Percentiles rank a stretch among this genome's conserved stretches.
These are phyloP conservation scores for Actenoides lindsayi DNA, from an alignment of 2,113 vertebrate genomes.

Conservation along the genomic window DNA sequence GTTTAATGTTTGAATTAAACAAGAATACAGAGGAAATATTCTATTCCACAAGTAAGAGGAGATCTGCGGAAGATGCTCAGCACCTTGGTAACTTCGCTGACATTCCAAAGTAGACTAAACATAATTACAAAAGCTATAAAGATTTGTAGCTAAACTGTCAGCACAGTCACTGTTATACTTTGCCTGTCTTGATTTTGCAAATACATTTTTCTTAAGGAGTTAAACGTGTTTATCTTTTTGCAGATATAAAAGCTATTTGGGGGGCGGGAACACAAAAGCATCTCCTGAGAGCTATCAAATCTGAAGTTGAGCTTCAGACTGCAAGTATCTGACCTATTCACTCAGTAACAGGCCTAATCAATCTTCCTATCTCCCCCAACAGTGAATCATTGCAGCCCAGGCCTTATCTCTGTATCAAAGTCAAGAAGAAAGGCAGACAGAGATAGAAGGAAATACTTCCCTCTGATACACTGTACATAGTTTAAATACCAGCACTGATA, in stretches of 20 bases:
- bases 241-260: background rate
- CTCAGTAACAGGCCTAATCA: constrained; percentile 54
- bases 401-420: constrained; percentile 66
- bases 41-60: background rate
- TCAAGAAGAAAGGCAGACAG: constrained; percentile 63
- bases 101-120: background rate
- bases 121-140: background rate
- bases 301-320: constrained; percentile 49
- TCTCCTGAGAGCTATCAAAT: constrained; percentile 19
- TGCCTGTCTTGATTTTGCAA: background rate
- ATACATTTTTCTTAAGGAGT: background rate
- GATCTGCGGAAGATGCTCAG: background rate
- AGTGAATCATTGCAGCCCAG: background rate
- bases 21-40: background rate
- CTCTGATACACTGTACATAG: constrained; percentile 31
- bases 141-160: background rate
- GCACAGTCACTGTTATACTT: background rate
- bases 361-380: constrained; percentile 1
- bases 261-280: background rate
- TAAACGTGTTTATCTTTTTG: background rate
- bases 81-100: background rate
- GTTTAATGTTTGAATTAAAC: background rate
- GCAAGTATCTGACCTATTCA: background rate
- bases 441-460: constrained; percentile 35
- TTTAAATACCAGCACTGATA: constrained; percentile 58